Base-by-base conservation (phyloP, 2,888 invertebrate genomes). In the Sarcophaga carnaria region DNA sequence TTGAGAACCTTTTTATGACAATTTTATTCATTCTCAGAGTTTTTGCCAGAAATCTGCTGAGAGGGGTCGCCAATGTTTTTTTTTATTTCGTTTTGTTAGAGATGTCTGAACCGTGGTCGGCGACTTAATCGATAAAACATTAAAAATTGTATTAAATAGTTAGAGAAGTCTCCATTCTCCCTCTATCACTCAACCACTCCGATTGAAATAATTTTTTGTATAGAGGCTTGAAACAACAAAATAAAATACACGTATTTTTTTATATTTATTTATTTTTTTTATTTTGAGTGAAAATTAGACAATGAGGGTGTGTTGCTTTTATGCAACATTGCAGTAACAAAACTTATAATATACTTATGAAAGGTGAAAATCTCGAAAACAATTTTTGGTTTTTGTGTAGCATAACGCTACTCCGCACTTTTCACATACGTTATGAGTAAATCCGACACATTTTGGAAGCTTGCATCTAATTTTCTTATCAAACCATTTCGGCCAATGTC, bases 161-260 rank as follows among this genome's bases (percentile, higher is more conserved):
- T 20, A 20, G 20, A 20, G 20, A 20, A 20, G 20, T 20, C 20
- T 20, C 20, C 20, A 20, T 20, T 20, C 20, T 20, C 25, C 25
- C 25, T 25, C 25, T 25, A 25, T 25, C 25, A 25, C 25, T 25
- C 25, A 25, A 25, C 25, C 2, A 25, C 25, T 25, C 25, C 25
- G 25, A 25, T 25, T 25, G 25, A 25, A 25, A 1, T 74, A 25
- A 25, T 25, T 25, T 1, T 25, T 25, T 25, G 25, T 25, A 25
- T 1, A 25, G 25, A 25, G 25, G 54, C 25, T 25, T 47, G 6
- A 0, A 75, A 17, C 25, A 75, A 49, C 27, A 75, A 64, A 75
- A 63, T 64, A 75, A 75, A 69, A 47, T 69, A 49, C 75, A 75
- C 75, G 64, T 64, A 63, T 75, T 75, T 47, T 47, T 75, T 63